Evolutionary conservation across 2,113 vertebrate species (phyloP), one percentile per base, ranked within the genome.

Genomic region (Solenodon paradoxus): DNA sequence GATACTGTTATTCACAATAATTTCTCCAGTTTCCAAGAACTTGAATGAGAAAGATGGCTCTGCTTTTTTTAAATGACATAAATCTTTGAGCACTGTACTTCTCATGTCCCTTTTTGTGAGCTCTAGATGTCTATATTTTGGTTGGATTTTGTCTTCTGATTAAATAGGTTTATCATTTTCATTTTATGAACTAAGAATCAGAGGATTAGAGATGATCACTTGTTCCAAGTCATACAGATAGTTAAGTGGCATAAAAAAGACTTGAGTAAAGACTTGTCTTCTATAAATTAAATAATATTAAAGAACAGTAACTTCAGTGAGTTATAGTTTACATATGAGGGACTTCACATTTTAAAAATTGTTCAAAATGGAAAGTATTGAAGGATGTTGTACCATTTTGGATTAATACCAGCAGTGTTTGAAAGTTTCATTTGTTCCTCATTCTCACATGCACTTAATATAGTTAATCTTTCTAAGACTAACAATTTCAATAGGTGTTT

Each of bases 11-110:
- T 96, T 97, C 95, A 95, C 96, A 92, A 95, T 96, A 93, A 95
- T 93, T 95, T 95, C 20, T 91, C 94, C 83, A 55, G 94, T 96
- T 97, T 96, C 93, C 77, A 97, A 95, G 97, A 97, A 97, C 97
- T 96, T 72, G 94, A 97, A 96, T 95, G 96, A 63, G 57, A 95
- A 89, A 93, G 90, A 95, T 93, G 96, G 95, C 96, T 96, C 87
- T 96, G 16, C 8, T 95, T 97, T 97, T 97, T 68, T 97, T 97
- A 97, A 95, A 96, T 92, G 75, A 97, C 97, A 96, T 92, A 97
- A 98, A 98, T 97, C 98, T 98, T 99, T 98, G 98, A 98, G 98
- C 97, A 97, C 98, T 97, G 94, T 98, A 94, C 97, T 98, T 98
- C 98, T 98, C 96, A 97, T 97, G 97, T 98, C 98, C 97, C 97